Base-by-base conservation (phyloP, 2,797 vertebrate genomes). In the Myotis vivesi region DNA sequence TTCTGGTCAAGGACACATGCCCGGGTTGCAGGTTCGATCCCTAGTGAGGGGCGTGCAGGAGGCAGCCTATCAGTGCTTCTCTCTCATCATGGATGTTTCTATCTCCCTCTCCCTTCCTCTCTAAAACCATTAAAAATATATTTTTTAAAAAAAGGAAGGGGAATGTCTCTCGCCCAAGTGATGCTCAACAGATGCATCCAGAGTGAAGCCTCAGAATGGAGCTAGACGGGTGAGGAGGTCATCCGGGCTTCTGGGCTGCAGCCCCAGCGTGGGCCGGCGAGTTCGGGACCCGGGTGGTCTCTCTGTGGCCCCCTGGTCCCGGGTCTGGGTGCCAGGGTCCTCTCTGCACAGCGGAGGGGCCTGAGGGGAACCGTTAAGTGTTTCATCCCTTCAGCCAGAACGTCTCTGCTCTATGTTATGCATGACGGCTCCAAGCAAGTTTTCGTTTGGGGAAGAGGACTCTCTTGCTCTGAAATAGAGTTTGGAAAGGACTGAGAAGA, bases 281-380 rank as follows among this genome's bases (percentile, higher is more conserved):
- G 11, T n/a, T 2, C 13, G 1, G 0, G 41, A 49, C 22, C 0
- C 0, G 19, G 19, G 7, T 0, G 0, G 62, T 62, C 23, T 64
- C 12, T 9, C 5, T 12, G 46, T 8, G 20, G 17, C 3, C 5
- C 44, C n/a, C 44, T 68, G 0, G 30, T 23, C 55, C 25, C 0
- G 5, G 11, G 2, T 15, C 36, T 49, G 72, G 7, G 28, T 12
- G 6, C 22, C 28, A 30, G 25, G 59, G 13, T 28, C 28, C 84
- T 86, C 55, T 69, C 55, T 79, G 33, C 38, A 72, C 73, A 25
- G 59, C 9, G 23, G 68, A 51, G 12, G 17, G 2, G 5, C 23
- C 23, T 1, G 23, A n/a, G n/a, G 36, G 33, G 71, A 44, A 5
- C 28, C 3, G 28, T 20, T 17, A 4, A 30, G 55, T 53, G n/a